Percentiles rank a stretch among this genome's conserved stretches.
Evolutionary conservation across 37 sponge, comb jelly and placozoan genomes (phyloP).

Genomic region (Theonella swinhoei): DNA sequence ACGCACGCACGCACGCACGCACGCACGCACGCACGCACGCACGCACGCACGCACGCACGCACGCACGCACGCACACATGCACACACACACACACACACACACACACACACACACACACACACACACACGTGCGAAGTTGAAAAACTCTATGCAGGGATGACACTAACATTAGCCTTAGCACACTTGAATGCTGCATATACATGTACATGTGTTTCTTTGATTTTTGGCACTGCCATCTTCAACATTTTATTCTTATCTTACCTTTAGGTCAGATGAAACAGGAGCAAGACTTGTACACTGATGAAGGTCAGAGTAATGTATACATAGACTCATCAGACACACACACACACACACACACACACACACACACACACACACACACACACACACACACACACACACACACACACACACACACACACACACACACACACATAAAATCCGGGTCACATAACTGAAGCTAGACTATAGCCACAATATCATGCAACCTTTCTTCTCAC

Average conservation of each 20-base stretch:
- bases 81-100: background rate
- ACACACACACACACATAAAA: no score
- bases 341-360: no score
- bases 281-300: slow-evolving; percentile 32
- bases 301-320: slow-evolving; percentile 50
- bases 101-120: no score
- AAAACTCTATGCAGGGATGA: background rate
- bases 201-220: background rate
- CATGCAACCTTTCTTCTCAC: no score
- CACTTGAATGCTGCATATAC: background rate
- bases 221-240: background rate
- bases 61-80: background rate
- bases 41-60: no score
- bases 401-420: no score
- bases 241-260: no score
- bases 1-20: background rate
- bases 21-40: background rate
- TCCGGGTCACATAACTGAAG: no score
- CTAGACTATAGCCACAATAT: no score
- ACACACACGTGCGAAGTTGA: background rate
- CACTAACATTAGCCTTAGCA: background rate
- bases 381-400: no score
- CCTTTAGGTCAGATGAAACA: slow-evolving; percentile 33
- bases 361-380: no score
- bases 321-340: no score